These are phyloP conservation scores for Drosophila nr. perissopoda DNA, from an alignment of 2,888 invertebrate species.

Conservation along the genomic window DNA sequence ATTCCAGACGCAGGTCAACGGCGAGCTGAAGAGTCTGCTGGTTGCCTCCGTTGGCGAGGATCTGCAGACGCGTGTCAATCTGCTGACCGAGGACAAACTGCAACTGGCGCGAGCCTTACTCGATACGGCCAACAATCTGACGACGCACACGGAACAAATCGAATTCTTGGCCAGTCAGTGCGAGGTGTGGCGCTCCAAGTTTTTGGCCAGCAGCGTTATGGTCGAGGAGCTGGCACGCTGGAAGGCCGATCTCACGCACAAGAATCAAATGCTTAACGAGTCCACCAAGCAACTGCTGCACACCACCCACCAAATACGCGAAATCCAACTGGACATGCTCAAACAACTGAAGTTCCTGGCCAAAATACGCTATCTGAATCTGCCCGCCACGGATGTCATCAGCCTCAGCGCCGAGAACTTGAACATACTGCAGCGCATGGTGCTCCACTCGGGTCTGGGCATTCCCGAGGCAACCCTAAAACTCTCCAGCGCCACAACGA, in stretches of 20 bases:
- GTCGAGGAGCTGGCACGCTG: conserved; percentile 95
- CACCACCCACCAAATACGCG: conserved; percentile 84
- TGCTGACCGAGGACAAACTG: conserved; percentile 95
- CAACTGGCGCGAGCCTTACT: conserved; percentile 93
- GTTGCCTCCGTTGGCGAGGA: conserved; percentile 98
- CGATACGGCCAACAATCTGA: conserved; percentile 93
- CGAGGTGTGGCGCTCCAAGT: conserved; percentile 98
- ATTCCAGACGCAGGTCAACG: conserved; percentile 95
- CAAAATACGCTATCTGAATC: conserved; percentile 82
- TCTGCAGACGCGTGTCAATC: conserved; percentile 94
- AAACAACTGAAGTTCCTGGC: conserved; percentile 84
- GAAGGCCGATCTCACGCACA: conserved; percentile 91
- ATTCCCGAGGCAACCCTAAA: conserved; percentile 82
- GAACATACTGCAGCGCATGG: conserved; percentile 84
- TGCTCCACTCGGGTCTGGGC: conserved; percentile 84
- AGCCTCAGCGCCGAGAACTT: conserved; percentile 84
- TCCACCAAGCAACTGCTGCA: conserved; percentile 83
- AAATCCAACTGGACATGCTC: conserved; percentile 83
- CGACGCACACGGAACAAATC: conserved; percentile 95
- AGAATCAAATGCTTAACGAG: conserved; percentile 83
- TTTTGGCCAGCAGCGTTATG: conserved; percentile 96
- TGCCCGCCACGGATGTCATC: conserved; percentile 83
- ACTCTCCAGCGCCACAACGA: conserved; percentile 79
- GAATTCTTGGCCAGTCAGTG: conserved; percentile 97
- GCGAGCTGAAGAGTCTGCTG: conserved; percentile 95